Evolutionary conservation across 2,113 vertebrate species (phyloP), one percentile per base, ranked within the genome.

Genomic region (Chionis minor): DNA sequence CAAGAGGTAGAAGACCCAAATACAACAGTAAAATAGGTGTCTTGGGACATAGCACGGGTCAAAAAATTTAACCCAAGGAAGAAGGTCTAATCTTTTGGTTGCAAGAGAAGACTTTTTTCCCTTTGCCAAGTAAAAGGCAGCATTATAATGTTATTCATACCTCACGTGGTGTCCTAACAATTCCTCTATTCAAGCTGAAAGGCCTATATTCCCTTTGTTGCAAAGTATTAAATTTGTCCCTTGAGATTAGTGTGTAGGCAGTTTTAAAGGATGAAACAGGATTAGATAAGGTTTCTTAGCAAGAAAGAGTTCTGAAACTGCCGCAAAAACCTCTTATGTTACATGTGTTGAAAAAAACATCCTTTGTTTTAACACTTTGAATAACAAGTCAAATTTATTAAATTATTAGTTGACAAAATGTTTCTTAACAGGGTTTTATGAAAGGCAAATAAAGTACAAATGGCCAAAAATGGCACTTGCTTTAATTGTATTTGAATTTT

Each of bases 141-240:
- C 97, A 98, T 98, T 98, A 98, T 98, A 98, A 97, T 96, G 97
- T 98, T 98, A 98, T 98, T 98, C 97, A 97, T 98, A 98, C 97
- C 97, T 98, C 98, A 98, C 94, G n/a, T 98, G 96, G 96, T 98
- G 96, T 98, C 96, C 97, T 97, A 98, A 98, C 98, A 98, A 98
- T 98, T 97, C 96, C 94, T 96, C 97, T 96, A 97, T 98, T 98
- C 97, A 99, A 95, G 94, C 97, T 98, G 98, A 98, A 98, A 98
- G 88, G 97, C 97, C 97, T 98, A 98, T 98, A 98, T 98, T 98
- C 96, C 97, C 90, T 98, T 98, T 98, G 98, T 99, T 98, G 98
- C 98, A 97, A 98, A 98, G 98, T 99, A 98, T 98, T 98, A 98
- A 98, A 99, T 99, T 98, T 98, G 97, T 98, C 98, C 98, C 98